Conservation (phyloP, 2,888 invertebrate genomes). For the Noctua janthe region DNA sequence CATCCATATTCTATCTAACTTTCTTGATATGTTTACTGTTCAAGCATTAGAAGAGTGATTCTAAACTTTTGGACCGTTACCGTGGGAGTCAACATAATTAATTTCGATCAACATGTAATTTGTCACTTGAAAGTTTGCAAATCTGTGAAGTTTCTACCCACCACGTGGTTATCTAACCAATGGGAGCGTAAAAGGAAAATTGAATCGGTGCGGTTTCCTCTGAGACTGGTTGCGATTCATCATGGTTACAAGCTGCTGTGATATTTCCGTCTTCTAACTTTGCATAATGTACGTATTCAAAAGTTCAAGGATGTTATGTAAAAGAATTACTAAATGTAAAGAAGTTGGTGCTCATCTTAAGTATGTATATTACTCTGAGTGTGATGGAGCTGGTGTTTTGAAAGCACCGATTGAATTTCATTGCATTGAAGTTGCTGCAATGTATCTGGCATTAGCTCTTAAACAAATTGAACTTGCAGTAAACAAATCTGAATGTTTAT, state of each 20-base stretch:
- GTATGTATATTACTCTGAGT: slow-evolving; percentile 18
- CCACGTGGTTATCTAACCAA: slow-evolving; percentile 61
- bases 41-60: slow-evolving; percentile 12
- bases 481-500: slow-evolving; percentile 4
- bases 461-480: slow-evolving; percentile 16
- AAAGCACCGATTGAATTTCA: slow-evolving; percentile 17
- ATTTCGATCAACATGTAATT: slow-evolving; percentile 33
- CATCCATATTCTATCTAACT: background rate
- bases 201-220: slow-evolving; percentile 65
- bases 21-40: slow-evolving; percentile 6
- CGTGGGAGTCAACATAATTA: slow-evolving; percentile 45
- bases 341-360: slow-evolving; percentile 31
- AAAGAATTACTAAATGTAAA: slow-evolving; percentile 56
- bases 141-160: slow-evolving; percentile 54
- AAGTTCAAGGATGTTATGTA: slow-evolving; percentile 54
- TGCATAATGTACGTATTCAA: slow-evolving; percentile 55
- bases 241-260: slow-evolving; percentile 49
- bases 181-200: slow-evolving; percentile 66
- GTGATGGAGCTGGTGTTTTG: slow-evolving; percentile 10
- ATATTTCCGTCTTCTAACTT: slow-evolving; percentile 65
- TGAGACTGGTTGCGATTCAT: slow-evolving; percentile 60
- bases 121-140: slow-evolving; percentile 48
- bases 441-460: background rate
- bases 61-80: slow-evolving; percentile 27
- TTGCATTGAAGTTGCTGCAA: slow-evolving; percentile 5